These are phyloP conservation scores for Gnathonemus echidnorhynchus DNA, from an alignment of 2,113 vertebrate species.

Conservation along the genomic window DNA sequence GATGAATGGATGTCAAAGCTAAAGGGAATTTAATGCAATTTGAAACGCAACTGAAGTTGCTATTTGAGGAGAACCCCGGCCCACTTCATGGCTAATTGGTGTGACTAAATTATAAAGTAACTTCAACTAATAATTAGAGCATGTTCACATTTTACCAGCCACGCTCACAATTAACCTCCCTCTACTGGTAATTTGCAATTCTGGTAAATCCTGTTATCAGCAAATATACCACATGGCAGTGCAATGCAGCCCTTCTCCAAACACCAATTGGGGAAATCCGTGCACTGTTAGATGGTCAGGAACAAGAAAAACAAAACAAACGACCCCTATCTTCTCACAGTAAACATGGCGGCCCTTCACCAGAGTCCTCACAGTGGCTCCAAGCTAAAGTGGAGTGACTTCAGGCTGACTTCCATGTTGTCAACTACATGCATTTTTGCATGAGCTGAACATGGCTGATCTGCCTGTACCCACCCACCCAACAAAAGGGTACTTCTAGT, in stretches of 20 bases:
- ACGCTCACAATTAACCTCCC: slow-evolving; percentile 67
- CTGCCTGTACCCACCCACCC: slow-evolving; percentile 30
- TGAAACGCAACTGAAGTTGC: slow-evolving; percentile 59
- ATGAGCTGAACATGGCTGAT: slow-evolving; percentile 48
- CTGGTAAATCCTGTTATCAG: slow-evolving; percentile 71
- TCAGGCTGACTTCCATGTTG: slow-evolving; percentile 53
- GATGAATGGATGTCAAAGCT: slow-evolving; percentile 52
- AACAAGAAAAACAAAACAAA: slow-evolving; percentile 63
- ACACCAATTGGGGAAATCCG: slow-evolving; percentile 54
- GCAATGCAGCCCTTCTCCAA: slow-evolving; percentile 43
- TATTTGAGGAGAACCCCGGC: slow-evolving; percentile 51
- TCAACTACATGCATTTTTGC: slow-evolving; percentile 58
- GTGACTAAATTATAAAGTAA: slow-evolving; percentile 65
- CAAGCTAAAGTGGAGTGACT: slow-evolving; percentile 52
- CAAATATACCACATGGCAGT: slow-evolving; percentile 64
- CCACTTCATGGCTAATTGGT: slow-evolving; percentile 61
- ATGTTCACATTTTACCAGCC: slow-evolving; percentile 57
- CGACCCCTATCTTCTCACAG: slow-evolving; percentile 56
- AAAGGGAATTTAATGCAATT: slow-evolving; percentile 59
- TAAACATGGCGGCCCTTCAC: slow-evolving; percentile 54
- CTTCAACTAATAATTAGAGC: slow-evolving; percentile 62
- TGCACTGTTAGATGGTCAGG: slow-evolving; percentile 52
- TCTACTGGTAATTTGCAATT: slow-evolving; percentile 60
- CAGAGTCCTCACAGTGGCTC: slow-evolving; percentile 52
- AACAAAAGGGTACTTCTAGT: neutral